Evolutionary conservation across 1,140 invertebrate genomes (phyloP).

Genomic region (Pseudomyrmex gracilis): DNA sequence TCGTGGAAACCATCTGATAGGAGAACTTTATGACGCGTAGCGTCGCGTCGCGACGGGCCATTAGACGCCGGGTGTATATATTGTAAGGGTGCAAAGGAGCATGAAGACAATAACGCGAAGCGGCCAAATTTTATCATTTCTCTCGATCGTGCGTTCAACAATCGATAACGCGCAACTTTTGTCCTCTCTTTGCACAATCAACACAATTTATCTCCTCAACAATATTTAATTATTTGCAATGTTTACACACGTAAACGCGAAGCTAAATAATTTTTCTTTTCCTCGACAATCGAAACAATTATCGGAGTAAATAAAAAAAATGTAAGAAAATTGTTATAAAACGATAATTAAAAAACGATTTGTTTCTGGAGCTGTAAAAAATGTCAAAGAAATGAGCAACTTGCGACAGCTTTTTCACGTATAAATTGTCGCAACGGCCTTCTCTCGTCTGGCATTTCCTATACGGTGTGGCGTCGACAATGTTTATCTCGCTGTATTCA

Average conservation of each 20-base stretch:
- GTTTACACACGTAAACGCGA: background rate
- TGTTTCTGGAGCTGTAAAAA: background rate
- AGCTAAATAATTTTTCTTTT: background rate
- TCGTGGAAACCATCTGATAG: slow-evolving; percentile 73
- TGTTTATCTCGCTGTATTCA: slow-evolving; percentile 4
- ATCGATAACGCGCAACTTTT: background rate
- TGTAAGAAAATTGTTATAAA: background rate
- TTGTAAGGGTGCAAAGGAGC: slow-evolving; percentile 30
- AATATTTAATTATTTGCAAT: background rate
- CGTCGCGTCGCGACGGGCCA: slow-evolving; percentile 78
- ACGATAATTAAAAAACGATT: too few relatives aligned
- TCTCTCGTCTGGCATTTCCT: slow-evolving; percentile 5
- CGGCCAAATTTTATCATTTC: slow-evolving; percentile 35
- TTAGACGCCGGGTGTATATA: slow-evolving; percentile 54
- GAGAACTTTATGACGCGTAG: slow-evolving; percentile 76
- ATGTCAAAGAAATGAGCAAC: background rate
- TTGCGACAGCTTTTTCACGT: slow-evolving; percentile 2
- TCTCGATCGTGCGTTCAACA: background rate
- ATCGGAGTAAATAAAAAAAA: background rate
- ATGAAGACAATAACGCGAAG: slow-evolving; percentile 17
- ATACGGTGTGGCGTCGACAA: background rate
- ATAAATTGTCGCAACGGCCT: background rate
- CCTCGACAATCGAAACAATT: background rate
- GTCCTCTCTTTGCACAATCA: slow-evolving; percentile 14
- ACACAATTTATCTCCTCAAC: too few relatives aligned